These are phyloP conservation scores for Acholoe squamosa DNA, from an alignment of 2,888 invertebrate genomes.

Conservation along the genomic window DNA sequence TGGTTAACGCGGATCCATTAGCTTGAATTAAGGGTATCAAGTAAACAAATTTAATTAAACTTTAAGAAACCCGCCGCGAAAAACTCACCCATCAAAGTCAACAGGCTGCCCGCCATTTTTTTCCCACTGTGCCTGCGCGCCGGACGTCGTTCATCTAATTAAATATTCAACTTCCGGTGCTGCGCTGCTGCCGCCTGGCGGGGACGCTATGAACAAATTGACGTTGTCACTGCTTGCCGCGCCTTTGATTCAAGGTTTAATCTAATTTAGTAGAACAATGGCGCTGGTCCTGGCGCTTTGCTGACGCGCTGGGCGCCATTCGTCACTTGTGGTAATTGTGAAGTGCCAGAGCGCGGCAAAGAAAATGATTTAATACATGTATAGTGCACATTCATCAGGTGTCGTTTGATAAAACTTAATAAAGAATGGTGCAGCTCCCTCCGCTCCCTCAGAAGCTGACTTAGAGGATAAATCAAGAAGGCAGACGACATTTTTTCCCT, in stretches of 20 bases:
- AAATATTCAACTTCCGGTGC: constrained; percentile 55
- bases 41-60: constrained; percentile 62
- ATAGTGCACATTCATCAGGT: constrained; percentile 9
- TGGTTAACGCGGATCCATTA: constrained; percentile 37
- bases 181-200: background rate
- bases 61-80: constrained; percentile 55
- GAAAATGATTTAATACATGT: constrained; percentile 43
- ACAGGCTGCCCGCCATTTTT: constrained; percentile 47
- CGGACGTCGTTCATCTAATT: constrained; percentile 58
- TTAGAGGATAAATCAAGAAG: no score
- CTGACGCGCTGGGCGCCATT: background rate
- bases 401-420: background rate
- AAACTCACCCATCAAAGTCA: constrained; percentile 61
- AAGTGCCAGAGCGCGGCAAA: background rate
- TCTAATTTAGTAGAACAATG: constrained; percentile 61
- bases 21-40: constrained; percentile 56
- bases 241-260: constrained; percentile 47
- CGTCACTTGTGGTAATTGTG: constrained; percentile 54
- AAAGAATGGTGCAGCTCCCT: background rate
- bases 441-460: no score
- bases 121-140: constrained; percentile 5
- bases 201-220: constrained; percentile 33
- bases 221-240: constrained; percentile 10
- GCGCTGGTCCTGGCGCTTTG: background rate
- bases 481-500: no score